Base-by-base conservation (phyloP, 1,140 invertebrate species). In the Ooceraea biroi region DNA sequence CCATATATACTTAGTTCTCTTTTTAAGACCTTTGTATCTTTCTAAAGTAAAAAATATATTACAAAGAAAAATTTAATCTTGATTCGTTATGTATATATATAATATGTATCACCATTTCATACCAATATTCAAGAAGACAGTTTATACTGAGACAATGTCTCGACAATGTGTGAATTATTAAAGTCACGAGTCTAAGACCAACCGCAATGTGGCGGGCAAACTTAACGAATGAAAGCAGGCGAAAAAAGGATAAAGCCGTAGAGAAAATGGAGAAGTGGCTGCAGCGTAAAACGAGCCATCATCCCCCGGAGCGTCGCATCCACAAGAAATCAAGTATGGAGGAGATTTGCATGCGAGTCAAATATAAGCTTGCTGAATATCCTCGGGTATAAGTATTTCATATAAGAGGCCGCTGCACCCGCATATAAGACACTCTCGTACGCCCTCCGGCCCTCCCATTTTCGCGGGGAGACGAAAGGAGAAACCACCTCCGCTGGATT, bases 321-420 rank as follows among this genome's bases (percentile, higher is more conserved):
- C 90, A 91, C 82, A 91, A 90, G 93, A 93, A 93, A 93, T 93
- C 93, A 93, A 93, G 91, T 93, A 92, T 90, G 90, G 89, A 89
- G 90, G 89, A 93, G 92, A 93, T 93, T 93, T 93, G 91, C 93
- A 93, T 93, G 91, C 89, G 90, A 93, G 92, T 91, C 89, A 91
- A 93, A 92, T 93, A 92, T 92, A 90, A 92, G 91, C 91, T 90
- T 86, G 87, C 84, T 87, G 88, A 91, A 93, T 93, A 93, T 92
- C 89, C 91, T 88, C 73, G 61, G 86, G 91, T 91, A 91, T 92
- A 91, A 93, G 92, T 92, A 92, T 93, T 93, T 92, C 90, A 93
- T 91, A 92, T 91, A 91, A 93, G 91, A 84, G 82, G 69, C 84
- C 84, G 88, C 87, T 91, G 89, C 89, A 85, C 77, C 78, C 84